A percentile compares a stretch with the other conserved stretches of the same genome.
phyloP scores from a whole-genome alignment of 1,140 invertebrate genomes.

The Glomeris maerens region DNA sequence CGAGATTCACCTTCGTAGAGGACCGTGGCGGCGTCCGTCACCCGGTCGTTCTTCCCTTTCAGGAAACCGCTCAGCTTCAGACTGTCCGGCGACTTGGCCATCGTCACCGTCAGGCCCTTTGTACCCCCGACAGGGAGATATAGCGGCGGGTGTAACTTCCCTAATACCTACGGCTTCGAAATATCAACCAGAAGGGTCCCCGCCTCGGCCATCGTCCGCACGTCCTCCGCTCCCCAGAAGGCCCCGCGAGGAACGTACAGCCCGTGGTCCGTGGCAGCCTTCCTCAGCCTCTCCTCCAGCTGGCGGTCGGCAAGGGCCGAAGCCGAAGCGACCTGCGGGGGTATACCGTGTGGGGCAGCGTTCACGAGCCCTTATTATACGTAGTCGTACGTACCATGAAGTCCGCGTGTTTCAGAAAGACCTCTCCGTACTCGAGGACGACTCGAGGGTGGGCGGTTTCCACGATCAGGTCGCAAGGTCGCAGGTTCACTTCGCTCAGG shows the following conservation, averaged over 20 bases:
- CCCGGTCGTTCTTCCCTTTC: conserved; percentile 32
- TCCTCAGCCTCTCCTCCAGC: conserved; percentile 27
- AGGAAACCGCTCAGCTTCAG: conserved; percentile 36
- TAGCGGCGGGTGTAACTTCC: not conserved
- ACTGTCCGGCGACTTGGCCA: conserved; percentile 44
- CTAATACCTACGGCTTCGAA: not conserved
- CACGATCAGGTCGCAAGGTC: conserved; percentile 36
- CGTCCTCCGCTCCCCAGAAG: conserved; percentile 47
- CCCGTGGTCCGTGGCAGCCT: conserved; percentile 28
- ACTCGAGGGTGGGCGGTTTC: conserved; percentile 45
- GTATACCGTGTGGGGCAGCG: not conserved
- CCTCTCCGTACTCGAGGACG: conserved; percentile 33
- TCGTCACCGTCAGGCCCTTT: conserved; percentile 40
- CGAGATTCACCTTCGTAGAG: conserved; percentile 38
- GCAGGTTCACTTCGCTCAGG: too few species aligned
- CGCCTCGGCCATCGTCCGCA: conserved; percentile 43
- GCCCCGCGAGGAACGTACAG: conserved; percentile 44
- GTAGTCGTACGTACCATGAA: conserved; percentile 29
- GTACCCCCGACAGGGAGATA: not conserved
- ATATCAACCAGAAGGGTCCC: conserved; percentile 36
- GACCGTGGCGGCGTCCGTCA: conserved; percentile 24
- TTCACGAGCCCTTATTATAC: not conserved
- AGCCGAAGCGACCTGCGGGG: conserved; percentile 26
- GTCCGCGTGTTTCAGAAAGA: conserved; percentile 34
- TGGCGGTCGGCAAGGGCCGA: conserved; percentile 27